These are phyloP conservation scores for Lepidocolaptes lacrymiger DNA, from an alignment of 2,797 vertebrate genomes.

Conservation along the genomic window DNA sequence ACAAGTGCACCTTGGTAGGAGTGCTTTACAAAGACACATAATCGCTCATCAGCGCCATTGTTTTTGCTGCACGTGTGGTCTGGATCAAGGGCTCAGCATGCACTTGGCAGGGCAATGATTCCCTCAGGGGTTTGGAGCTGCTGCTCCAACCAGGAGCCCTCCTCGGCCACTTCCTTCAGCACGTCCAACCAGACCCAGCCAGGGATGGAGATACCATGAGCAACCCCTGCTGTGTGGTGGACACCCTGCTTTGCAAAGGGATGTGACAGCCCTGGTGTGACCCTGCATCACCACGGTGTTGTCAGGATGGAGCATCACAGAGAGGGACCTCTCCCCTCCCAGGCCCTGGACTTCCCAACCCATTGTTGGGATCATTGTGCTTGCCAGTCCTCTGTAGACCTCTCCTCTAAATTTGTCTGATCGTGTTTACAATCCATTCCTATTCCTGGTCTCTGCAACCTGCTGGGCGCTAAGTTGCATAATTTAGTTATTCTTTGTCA, in stretches of 20 bases:
- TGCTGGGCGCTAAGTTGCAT: constrained; percentile 48
- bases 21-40: constrained; percentile 2
- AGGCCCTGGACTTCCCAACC: background rate
- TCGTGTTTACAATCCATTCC: constrained; percentile 8
- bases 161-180: background rate
- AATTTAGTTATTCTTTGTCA: constrained; percentile 35
- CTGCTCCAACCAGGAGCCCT: background rate
- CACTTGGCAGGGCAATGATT: background rate
- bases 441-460: background rate
- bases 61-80: background rate
- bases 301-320: background rate
- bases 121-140: background rate
- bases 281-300: accelerated
- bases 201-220: background rate
- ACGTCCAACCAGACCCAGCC: background rate
- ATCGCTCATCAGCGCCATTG: background rate
- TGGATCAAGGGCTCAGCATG: background rate
- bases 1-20: background rate
- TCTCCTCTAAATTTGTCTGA: constrained; percentile 21
- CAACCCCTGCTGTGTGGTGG: background rate
- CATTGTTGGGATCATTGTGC: background rate
- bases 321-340: background rate
- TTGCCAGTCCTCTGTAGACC: background rate
- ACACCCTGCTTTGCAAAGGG: background rate
- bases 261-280: accelerated